A percentile compares a stretch with the other conserved stretches of the same genome.
Evolutionary conservation across 2,113 vertebrate species (phyloP).

Genomic region (Myiagra hebetior): DNA sequence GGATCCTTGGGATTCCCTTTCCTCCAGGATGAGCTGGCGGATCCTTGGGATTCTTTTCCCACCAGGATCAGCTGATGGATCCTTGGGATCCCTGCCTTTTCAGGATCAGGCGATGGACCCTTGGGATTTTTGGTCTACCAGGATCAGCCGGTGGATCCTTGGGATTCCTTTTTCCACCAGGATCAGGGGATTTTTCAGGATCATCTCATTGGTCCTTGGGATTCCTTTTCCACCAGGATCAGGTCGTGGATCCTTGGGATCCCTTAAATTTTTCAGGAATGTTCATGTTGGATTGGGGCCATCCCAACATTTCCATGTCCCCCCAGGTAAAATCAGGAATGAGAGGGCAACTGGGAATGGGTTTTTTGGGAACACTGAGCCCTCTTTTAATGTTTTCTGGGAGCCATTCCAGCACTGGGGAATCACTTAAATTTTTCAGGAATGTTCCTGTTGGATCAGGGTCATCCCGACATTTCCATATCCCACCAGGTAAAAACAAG

Average conservation of each 20-base stretch:
- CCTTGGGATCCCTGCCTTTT: neutral
- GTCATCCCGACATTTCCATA: rapidly evolving
- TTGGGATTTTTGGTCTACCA: neutral
- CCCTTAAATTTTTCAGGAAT: neutral
- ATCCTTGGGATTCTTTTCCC: too few relatives aligned
- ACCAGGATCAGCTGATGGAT: too few relatives aligned
- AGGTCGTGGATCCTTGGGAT: neutral
- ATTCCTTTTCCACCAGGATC: too few relatives aligned
- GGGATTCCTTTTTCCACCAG: too few relatives aligned
- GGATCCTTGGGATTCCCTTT: neutral
- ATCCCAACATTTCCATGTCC: rapidly evolving
- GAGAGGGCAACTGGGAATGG: neutral
- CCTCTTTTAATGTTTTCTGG: too few relatives aligned
- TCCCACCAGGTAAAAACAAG: neutral
- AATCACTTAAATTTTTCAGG: neutral
- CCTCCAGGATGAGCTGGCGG: too few relatives aligned
- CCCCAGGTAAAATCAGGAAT: neutral
- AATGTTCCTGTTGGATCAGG: neutral
- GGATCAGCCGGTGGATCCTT: rapidly evolving
- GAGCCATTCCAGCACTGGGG: neutral
- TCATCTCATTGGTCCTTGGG: too few relatives aligned
- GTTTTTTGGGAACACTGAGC: neutral
- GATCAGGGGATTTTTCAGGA: too few relatives aligned
- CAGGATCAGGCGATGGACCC: neutral
- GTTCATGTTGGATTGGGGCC: rapidly evolving